Evolutionary conservation across 2,888 invertebrate genomes (phyloP), one percentile per base, ranked within the genome.

Genomic region (Netelia virgata): DNA sequence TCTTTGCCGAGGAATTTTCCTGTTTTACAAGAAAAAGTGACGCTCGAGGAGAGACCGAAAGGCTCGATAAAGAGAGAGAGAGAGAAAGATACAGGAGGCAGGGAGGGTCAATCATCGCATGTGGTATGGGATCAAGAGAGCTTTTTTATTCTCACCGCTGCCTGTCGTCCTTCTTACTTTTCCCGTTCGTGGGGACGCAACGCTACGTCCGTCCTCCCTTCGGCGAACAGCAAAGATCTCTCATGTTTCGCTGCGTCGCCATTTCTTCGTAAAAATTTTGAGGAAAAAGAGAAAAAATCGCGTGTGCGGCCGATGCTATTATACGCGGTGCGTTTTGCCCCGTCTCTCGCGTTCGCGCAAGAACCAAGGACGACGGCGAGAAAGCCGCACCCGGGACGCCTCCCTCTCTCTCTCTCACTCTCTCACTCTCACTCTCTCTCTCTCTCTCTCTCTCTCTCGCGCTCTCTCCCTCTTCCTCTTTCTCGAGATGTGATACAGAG

Each of bases 31-130:
- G 50, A 20, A 76, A 59, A 87, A 69, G 61, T 73, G 68, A 88
- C 87, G 86, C 86, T 86, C 84, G 87, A 87, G 87, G 85, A 87
- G 86, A 36, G 6, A 36, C 87, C 85, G 86, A 78, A 76, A 86
- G 87, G 75, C 86, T 81, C 78, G 77, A 76, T 69, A 75, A 66
- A 79, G 74, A 76, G 86, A 83, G 86, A 79, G 74, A 76, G 86
- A 83, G 86, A 87, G 73, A 78, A 74, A 1, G 23, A n/a, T 14
- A 59, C 59, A 69, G 47, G 50, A 59, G 36, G 10, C 14, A 47
- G 43, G 16, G 43, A 63, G 57, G 59, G 57, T 64, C 70, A 16
- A 18, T 82, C 69, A 16, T 70, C n/a, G 76, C 66, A 76, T 47
- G 73, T 63, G 73, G 74, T 63, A 73, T 61, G 16, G 76, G 59